Evolutionary conservation across 2,888 invertebrate genomes (phyloP).

Genomic region (Cheilosia impressa): DNA sequence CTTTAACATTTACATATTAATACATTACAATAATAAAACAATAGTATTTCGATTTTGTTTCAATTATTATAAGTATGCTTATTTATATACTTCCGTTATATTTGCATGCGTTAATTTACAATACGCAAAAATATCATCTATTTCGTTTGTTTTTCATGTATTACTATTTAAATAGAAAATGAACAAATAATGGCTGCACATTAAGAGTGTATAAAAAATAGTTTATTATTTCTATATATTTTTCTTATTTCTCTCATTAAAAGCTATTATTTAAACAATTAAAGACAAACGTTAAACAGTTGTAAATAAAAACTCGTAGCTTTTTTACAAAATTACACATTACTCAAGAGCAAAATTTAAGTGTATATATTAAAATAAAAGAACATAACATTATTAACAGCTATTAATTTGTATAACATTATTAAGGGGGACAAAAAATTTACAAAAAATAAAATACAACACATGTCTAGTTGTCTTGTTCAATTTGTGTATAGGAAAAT

Average conservation of each 20-base stretch:
- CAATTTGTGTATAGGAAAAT: conserved; percentile 10
- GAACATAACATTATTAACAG: conserved; percentile 36
- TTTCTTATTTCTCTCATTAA: conserved; percentile 69
- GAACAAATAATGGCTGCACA: conserved; percentile 73
- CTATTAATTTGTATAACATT: conserved; percentile 49
- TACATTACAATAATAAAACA: conserved; percentile 66
- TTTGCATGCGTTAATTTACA: conserved; percentile 44
- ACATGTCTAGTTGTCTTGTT: conserved; percentile 20
- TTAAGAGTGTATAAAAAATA: conserved; percentile 77
- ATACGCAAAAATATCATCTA: conserved; percentile 60
- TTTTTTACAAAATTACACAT: conserved; percentile 35
- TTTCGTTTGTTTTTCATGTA: conserved; percentile 37
- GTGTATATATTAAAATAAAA: conserved; percentile 10
- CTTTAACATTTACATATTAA: conserved; percentile 64
- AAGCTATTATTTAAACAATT: conserved; percentile 66
- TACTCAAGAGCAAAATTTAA: conserved; percentile 26
- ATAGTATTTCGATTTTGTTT: conserved; percentile 51
- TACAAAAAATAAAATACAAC: conserved; percentile 37
- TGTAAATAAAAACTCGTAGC: conserved; percentile 37
- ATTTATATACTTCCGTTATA: conserved; percentile 30
- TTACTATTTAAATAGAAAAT: conserved; percentile 53
- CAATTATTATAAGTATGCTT: conserved; percentile 21
- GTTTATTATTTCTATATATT: conserved; percentile 76
- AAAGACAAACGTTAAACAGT: conserved; percentile 53
- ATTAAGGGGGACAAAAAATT: neutral